Evolutionary conservation across 1,140 invertebrate genomes (phyloP).

Genomic region (Hyles euphorbiae): DNA sequence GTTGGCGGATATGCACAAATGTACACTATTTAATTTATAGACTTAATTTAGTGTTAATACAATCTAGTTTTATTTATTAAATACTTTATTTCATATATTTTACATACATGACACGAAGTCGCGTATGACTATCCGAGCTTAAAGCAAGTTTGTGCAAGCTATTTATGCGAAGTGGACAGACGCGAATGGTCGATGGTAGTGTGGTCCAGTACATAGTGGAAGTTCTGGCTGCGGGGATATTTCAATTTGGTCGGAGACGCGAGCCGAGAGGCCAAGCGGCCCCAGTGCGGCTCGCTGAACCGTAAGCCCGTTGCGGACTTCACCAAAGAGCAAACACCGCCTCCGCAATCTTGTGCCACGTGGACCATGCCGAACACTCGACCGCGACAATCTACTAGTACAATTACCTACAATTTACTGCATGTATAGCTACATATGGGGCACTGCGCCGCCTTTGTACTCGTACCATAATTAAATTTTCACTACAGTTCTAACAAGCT

Average conservation of each 20-base stretch:
- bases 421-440: neutral
- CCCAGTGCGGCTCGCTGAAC: slow-evolving; percentile 67
- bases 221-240: slow-evolving; percentile 60
- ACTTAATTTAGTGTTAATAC: too few relatives aligned
- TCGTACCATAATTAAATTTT: too few relatives aligned
- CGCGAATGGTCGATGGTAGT: slow-evolving; percentile 5
- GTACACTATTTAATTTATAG: too few relatives aligned
- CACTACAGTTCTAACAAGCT: too few relatives aligned
- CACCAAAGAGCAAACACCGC: slow-evolving; percentile 73
- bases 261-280: slow-evolving; percentile 66
- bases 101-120: too few relatives aligned
- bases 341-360: slow-evolving; percentile 72
- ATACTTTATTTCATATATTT: too few relatives aligned
- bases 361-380: slow-evolving; percentile 65
- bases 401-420: slow-evolving; percentile 44
- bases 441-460: neutral
- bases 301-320: slow-evolving; percentile 64
- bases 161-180: slow-evolving; percentile 34
- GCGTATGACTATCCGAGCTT: neutral
- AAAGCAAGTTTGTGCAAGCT: slow-evolving; percentile 8
- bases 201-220: slow-evolving; percentile 36
- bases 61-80: too few relatives aligned
- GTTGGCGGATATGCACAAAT: slow-evolving; percentile 19
- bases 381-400: slow-evolving; percentile 63
- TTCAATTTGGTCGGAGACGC: slow-evolving; percentile 73